Evolutionary conservation across 35 echinoderm and acorn worm genomes (phyloP).

Genomic region (Patiria miniata): DNA sequence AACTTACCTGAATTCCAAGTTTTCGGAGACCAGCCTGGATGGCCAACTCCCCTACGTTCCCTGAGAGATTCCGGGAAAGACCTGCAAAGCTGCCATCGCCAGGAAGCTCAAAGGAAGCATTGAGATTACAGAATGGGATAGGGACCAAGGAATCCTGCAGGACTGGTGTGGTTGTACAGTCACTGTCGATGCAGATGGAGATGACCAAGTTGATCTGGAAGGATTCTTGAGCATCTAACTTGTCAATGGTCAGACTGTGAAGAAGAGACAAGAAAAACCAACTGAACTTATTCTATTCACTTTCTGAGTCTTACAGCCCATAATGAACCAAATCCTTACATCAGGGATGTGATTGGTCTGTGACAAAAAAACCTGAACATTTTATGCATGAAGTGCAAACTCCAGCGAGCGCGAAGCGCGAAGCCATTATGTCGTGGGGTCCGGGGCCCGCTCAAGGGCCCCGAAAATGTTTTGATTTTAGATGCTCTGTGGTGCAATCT

Average conservation of each 20-base stretch:
- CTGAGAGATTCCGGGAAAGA: neutral
- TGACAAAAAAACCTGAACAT: too few species aligned
- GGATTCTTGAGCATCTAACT: neutral
- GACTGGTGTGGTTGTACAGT: neutral
- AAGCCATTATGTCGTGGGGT: too few species aligned
- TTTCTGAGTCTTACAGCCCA: neutral
- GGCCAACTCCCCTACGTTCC: neutral
- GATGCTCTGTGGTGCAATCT: too few species aligned
- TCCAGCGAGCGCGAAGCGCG: too few species aligned
- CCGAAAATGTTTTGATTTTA: too few species aligned
- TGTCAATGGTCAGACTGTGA: conserved; percentile 30
- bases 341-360: too few species aligned
- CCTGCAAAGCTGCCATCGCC: conserved; percentile 24
- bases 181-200: neutral
- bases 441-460: too few species aligned
- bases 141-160: conserved; percentile 10
- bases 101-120: conserved; percentile 34
- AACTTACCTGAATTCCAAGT: conserved; percentile 31
- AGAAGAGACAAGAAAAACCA: neutral
- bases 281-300: neutral
- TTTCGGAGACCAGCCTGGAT: conserved; percentile 35
- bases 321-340: too few species aligned
- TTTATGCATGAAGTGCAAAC: too few species aligned
- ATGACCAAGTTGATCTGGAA: conserved; percentile 6
- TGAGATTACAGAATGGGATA: conserved; percentile 41